Conservation (phyloP, 64 coral and sea anemone genomes). For the Platygyra sinensis region DNA sequence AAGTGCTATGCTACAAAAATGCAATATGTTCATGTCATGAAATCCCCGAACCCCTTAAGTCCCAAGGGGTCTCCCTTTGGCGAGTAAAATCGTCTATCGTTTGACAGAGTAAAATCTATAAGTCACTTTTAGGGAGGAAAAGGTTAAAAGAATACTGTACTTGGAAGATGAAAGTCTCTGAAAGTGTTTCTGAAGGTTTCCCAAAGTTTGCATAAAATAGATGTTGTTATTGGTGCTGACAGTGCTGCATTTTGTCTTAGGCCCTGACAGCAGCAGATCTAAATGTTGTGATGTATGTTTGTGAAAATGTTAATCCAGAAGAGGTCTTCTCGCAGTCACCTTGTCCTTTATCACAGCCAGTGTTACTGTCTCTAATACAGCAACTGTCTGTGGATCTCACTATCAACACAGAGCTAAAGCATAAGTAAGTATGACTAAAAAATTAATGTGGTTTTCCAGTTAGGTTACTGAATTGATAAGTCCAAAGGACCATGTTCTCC, state of each 20-base stretch:
- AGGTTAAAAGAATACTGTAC: too few species aligned
- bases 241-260: constrained; percentile 19
- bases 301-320: constrained; percentile 65
- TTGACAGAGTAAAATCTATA: too few species aligned
- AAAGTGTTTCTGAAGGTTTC: neutral
- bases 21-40: too few species aligned
- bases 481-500: too few species aligned
- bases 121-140: too few species aligned
- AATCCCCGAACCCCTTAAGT: too few species aligned
- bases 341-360: constrained; percentile 73
- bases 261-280: constrained; percentile 94
- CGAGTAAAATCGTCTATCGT: too few species aligned
- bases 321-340: constrained; percentile 78
- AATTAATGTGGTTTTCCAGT: too few species aligned
- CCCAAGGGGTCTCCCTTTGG: too few species aligned
- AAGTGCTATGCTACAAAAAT: too few species aligned
- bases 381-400: constrained; percentile 93
- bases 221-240: neutral
- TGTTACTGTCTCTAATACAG: constrained; percentile 91
- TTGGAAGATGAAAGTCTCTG: neutral
- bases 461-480: too few species aligned
- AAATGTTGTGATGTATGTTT: constrained; percentile 78
- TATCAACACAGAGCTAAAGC: constrained; percentile 83
- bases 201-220: neutral
- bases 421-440: constrained; percentile 56